Conservation (phyloP, 2,888 invertebrate species). For the Terebella lapidaria region DNA sequence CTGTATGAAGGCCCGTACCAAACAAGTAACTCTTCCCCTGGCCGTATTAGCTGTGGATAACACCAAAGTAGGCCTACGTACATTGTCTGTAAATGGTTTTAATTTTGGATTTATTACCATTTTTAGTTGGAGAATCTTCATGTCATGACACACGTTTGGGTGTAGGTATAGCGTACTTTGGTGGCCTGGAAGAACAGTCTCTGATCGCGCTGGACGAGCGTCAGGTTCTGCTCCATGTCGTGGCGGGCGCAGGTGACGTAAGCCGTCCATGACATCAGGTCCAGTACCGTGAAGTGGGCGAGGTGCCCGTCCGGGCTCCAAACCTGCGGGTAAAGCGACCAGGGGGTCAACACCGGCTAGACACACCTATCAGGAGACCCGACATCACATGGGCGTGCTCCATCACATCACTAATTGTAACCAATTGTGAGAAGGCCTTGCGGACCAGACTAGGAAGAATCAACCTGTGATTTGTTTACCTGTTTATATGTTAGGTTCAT, state of each 20-base stretch:
- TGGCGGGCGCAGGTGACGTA: constrained; percentile 4
- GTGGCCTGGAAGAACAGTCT: constrained; percentile 11
- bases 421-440: no score
- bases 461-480: no score
- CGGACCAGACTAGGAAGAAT: no score
- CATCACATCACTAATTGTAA: no score
- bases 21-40: constrained; percentile 42
- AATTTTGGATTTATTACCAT: no score
- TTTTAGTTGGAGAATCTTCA: no score
- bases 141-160: no score
- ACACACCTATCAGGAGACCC: no score
- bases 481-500: no score
- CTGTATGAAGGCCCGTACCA: constrained; percentile 38
- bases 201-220: constrained; percentile 2
- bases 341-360: no score
- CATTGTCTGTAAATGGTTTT: background rate
- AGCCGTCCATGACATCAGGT: constrained; percentile 3
- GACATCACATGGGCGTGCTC: no score
- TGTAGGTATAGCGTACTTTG: constrained; percentile 10
- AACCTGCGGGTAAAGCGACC: background rate
- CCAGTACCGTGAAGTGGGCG: background rate
- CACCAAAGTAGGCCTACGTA: background rate
- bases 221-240: constrained; percentile 3
- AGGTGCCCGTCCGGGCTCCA: background rate
- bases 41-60: constrained; percentile 36